Base-by-base conservation (phyloP, 2,888 invertebrate species). In the Calliopum simillimum region DNA sequence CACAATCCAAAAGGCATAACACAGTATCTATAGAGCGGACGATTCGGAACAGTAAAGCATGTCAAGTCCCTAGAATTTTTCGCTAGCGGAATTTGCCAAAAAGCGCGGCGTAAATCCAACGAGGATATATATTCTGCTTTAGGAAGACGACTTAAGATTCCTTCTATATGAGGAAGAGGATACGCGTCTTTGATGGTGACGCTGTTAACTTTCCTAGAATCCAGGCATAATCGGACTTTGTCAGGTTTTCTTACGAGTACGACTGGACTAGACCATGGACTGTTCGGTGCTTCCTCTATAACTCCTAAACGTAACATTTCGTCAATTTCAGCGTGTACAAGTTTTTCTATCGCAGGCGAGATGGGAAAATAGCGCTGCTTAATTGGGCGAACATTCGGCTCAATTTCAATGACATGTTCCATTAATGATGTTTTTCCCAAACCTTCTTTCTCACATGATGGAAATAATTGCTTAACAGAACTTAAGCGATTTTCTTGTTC, bases 161-260 rank as follows among this genome's bases (percentile, higher is more conserved):
- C 72, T 21, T 73, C 72, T 19, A 75, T 75, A 14, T 75, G 69
- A 14, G 73, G 75, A 3, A 75, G 61, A 0, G 74, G 69, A 56
- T 75, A 74, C 5, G 74, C 71, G 47, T 76, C 74, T 44, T 12
- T 69, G 12, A 73, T 21, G 2, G 81, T 79, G 0, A 80, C 78
- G 0, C 59, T 46, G 47, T 83, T 83, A 0, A 82, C 68, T 63
- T 79, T 77, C 4, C 81, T n/a, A n/a, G 76, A 79, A 53, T 82
- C 81, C 1, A 82, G 68, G 51, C 80, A 80, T 6, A 81, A 75
- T 0, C 79, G 61, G 25, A 74, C n/a, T n/a, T n/a, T n/a, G n/a
- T n/a, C n/a, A n/a, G n/a, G n/a, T n/a, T n/a, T n/a, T n/a, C n/a
- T n/a, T n/a, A n/a, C n/a, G n/a, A n/a, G 14, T 14, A 63, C 70